Evolutionary conservation across 1,140 invertebrate species (phyloP), one percentile per base, ranked within the genome.

Genomic region (Wasmannia auropunctata): DNA sequence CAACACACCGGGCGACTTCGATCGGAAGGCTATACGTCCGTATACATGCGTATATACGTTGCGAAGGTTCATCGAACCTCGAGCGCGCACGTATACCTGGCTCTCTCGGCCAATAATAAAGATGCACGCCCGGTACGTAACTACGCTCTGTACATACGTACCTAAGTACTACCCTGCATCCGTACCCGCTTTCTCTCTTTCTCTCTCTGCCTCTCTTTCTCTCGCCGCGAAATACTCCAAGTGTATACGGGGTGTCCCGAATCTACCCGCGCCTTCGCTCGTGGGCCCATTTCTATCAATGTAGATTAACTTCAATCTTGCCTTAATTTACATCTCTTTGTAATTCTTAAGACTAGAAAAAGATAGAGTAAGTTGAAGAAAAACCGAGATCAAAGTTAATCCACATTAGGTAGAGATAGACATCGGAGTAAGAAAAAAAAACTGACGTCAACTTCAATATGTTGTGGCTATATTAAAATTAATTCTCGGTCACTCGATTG

Each of bases 41-140:
- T 86, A 84, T 79, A 77, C 49, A 28, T 72, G 67, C 84, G 56
- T 77, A 60, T 88, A n/a, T n/a, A 87, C 63, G 72, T 70, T 58
- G 62, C 72, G 80, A 88, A 86, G 89, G 90, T 91, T 91, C 90
- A 91, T 91, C 87, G 90, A 91, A 91, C 89, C 74, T 86, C 77
- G 87, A 46, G 11, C 56, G 11, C 56, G 79, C 80, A 75, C 85
- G 87, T 89, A n/a, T n/a, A 91, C 70, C 85, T 85, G 72, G 76
- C 84, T 91, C 89, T 89, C 89, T 89, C 80, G 89, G 49, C 90
- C 87, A 90, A 91, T 91, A 91, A 91, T 91, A 91, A 91, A 91
- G 90, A 91, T 91, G 89, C 87, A 91, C 90, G 77, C 85, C 81
- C 86, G 77, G 85, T 89, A 91, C 87, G 85, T 91, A 91, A 89